Evolutionary conservation across 2,888 invertebrate species (phyloP).

Genomic region (Drosophila borealis): DNA sequence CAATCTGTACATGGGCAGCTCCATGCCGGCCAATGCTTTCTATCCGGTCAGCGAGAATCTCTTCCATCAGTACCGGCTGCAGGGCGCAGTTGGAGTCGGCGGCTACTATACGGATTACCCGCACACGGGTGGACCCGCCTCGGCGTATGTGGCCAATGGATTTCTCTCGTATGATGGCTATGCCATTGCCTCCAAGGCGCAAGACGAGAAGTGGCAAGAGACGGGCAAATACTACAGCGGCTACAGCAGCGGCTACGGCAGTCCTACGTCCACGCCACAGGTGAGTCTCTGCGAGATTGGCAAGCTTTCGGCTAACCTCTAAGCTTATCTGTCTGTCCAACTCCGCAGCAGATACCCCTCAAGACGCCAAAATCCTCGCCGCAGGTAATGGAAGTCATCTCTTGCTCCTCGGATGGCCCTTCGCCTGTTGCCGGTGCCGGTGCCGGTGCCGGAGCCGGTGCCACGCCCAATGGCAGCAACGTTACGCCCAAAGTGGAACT

Average conservation of each 20-base stretch:
- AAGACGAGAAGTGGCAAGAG: conserved; percentile 85
- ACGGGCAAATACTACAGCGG: conserved; percentile 86
- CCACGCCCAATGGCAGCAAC: conserved; percentile 64
- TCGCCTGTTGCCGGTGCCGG: conserved; percentile 79
- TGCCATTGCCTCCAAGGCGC: conserved; percentile 85
- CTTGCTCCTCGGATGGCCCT: conserved; percentile 85
- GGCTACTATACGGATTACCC: conserved; percentile 93
- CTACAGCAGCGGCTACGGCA: conserved; percentile 84
- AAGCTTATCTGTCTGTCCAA: not conserved
- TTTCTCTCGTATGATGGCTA: conserved; percentile 89
- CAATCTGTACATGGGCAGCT: conserved; percentile 85
- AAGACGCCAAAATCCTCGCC: conserved; percentile 85
- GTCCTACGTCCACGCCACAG: conserved; percentile 84
- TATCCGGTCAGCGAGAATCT: conserved; percentile 93
- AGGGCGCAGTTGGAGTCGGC: conserved; percentile 87
- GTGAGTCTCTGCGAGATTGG: conserved; percentile 52
- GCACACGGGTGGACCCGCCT: conserved; percentile 87
- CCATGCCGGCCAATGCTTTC: conserved; percentile 88
- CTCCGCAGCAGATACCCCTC: conserved; percentile 80
- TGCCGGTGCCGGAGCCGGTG: conserved; percentile 57
- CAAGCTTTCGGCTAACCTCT: not conserved
- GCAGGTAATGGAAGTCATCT: conserved; percentile 85
- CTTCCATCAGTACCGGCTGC: conserved; percentile 95
- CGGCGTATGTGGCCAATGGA: conserved; percentile 91
- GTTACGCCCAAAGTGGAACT: conserved; percentile 84